phyloP scores from a whole-genome alignment of 2,888 invertebrate genomes.

The Anticlea derivata region DNA sequence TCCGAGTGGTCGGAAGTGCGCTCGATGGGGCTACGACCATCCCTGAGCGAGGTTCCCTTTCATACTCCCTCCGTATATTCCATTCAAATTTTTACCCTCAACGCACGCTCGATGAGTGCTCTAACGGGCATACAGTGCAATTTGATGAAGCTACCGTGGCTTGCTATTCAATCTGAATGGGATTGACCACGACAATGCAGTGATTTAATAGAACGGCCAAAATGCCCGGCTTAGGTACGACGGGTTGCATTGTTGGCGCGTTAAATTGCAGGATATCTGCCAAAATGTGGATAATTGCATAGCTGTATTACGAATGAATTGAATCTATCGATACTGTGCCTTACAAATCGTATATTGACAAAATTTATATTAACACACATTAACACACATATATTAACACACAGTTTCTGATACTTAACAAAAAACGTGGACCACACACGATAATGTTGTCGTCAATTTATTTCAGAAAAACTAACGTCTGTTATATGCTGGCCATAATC shows the following conservation, averaged over 20 bases:
- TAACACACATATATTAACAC: no score
- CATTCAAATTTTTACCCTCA: slow-evolving; percentile 82
- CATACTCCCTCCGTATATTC: slow-evolving; percentile 62
- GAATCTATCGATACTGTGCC: neutral
- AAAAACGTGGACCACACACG: no score
- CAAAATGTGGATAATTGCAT: slow-evolving; percentile 24
- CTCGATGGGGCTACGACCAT: slow-evolving; percentile 58
- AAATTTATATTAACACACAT: no score
- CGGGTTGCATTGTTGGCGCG: slow-evolving; percentile 39
- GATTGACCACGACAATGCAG: slow-evolving; percentile 73
- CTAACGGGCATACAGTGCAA: slow-evolving; percentile 79
- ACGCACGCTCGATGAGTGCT: slow-evolving; percentile 73
- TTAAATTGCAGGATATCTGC: slow-evolving; percentile 37
- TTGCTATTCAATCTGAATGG: slow-evolving; percentile 67
- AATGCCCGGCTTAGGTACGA: slow-evolving; percentile 49
- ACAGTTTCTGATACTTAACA: no score
- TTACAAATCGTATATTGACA: no score
- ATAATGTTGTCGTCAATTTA: no score
- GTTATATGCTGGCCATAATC: no score
- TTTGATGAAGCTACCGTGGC: slow-evolving; percentile 78
- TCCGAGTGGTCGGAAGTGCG: slow-evolving; percentile 74
- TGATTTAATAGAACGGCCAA: slow-evolving; percentile 72
- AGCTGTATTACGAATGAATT: neutral
- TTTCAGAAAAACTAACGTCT: no score
- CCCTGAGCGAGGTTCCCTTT: slow-evolving; percentile 43